Evolutionary conservation across 2,888 invertebrate genomes (phyloP), one percentile per base, ranked within the genome.

Genomic region (Coenonympha arcania): DNA sequence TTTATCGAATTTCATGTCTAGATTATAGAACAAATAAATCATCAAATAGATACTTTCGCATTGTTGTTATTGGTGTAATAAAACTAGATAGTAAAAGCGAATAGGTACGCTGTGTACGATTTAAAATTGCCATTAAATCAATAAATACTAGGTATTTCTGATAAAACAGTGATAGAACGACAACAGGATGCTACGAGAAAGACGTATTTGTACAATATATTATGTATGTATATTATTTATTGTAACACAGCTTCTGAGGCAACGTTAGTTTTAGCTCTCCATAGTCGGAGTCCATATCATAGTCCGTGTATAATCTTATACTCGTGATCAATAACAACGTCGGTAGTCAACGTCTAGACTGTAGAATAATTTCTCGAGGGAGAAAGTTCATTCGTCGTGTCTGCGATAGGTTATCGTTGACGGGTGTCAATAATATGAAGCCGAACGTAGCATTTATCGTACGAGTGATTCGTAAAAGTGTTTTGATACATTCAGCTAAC

Each of bases 371-470:
- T 42, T 42, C 42, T 30, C 42, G 19, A 26, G 18, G 30, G 8
- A 42, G 30, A 42, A 42, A 42, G 42, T 42, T 42, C 30, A 30
- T n/a, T n/a, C n/a, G n/a, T n/a, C 8, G 28, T 6, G 13, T 20
- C 24, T 2, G 6, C 6, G 18, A 42, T 42, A 30, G 42, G 42
- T 42, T 42, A 42, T 42, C 42, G 42, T 42, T 42, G 31, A 30
- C 42, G 40, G 16, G 26, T 18, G 26, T 13, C 11, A 6, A 4
- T 42, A 8, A 4, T 9, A 8, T 4, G 11, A 9, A 30, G n/a
- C n/a, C n/a, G 19, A 16, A 2, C 33, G 33, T 6, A 22, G 11
- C 26, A 40, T 40, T 28, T 28, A 30, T 11, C 6, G 13, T 22
- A 13, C 13, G 22, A 24, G 3, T 22, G 15, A 8, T 36, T 36